Evolutionary conservation across 2,113 vertebrate species (phyloP).

Genomic region (Procavia capensis): DNA sequence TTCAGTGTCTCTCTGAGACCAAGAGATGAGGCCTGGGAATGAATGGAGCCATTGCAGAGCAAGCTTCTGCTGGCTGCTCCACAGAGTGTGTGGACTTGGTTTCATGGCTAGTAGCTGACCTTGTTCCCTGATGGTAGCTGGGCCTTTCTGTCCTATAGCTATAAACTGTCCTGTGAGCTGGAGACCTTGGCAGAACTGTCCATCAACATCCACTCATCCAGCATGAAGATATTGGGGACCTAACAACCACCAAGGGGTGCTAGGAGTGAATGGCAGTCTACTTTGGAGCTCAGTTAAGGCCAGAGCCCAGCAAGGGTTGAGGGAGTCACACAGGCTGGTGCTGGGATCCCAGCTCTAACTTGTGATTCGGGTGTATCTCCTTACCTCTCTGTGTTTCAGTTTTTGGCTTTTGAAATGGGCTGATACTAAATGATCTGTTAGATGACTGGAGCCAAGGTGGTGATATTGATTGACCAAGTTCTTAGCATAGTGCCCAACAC

Average conservation of each 20-base stretch:
- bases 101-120: not conserved
- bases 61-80: not conserved
- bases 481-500: not conserved
- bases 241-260: slow-evolving; percentile 94
- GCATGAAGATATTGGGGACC: slow-evolving; percentile 92
- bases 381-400: not conserved
- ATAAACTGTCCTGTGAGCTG: slow-evolving; percentile 93
- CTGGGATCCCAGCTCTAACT: not conserved
- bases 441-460: not conserved
- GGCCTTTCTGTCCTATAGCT: slow-evolving; percentile 82
- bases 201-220: slow-evolving; percentile 87
- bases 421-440: not conserved
- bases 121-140: not conserved
- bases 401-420: not conserved
- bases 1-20: slow-evolving; percentile 91
- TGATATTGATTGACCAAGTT: not conserved
- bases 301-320: slow-evolving; percentile 60
- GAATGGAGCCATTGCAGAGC: not conserved
- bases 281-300: slow-evolving; percentile 76
- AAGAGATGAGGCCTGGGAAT: slow-evolving; percentile 88
- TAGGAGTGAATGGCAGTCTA: slow-evolving; percentile 91
- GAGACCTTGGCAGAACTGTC: slow-evolving; percentile 91
- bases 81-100: not conserved
- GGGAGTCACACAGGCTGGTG: not conserved
- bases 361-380: not conserved